A percentile compares a stretch with the other conserved stretches of the same genome.
Evolutionary conservation across 2,888 invertebrate genomes (phyloP).

Genomic region (Halictus ligatus): DNA sequence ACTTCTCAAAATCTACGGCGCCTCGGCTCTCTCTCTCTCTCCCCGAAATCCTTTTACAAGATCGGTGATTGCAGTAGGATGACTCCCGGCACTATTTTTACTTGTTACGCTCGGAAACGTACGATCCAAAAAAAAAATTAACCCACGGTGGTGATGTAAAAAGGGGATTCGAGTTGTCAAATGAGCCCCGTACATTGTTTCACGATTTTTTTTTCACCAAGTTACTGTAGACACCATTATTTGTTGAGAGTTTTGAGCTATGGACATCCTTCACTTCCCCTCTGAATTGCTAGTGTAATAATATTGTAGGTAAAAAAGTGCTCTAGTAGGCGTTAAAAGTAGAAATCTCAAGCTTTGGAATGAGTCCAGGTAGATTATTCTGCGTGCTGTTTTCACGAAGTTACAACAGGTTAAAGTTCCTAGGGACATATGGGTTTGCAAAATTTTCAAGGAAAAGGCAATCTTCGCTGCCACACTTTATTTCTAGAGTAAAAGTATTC

Average conservation of each 20-base stretch:
- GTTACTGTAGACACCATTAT: neutral
- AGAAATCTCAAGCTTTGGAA: neutral
- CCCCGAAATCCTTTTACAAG: slow-evolving; percentile 8
- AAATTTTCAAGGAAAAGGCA: neutral
- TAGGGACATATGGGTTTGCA: neutral
- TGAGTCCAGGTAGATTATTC: neutral
- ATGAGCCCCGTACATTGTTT: neutral
- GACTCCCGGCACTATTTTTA: neutral
- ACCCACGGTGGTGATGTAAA: neutral
- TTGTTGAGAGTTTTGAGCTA: neutral
- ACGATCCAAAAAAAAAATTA: neutral
- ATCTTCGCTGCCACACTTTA: neutral
- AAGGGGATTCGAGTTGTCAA: neutral
- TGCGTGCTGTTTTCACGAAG: neutral
- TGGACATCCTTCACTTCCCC: neutral
- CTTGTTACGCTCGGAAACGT: neutral
- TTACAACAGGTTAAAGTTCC: neutral
- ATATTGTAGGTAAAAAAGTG: neutral
- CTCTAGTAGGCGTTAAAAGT: neutral
- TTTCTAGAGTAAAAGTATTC: neutral
- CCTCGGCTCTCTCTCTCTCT: neutral
- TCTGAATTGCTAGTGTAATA: neutral
- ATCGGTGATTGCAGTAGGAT: neutral
- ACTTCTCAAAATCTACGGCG: slow-evolving; percentile 9
- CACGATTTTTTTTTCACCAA: neutral